phyloP scores from a whole-genome alignment of 2,797 vertebrate species.

The Catostomus latipinnis region DNA sequence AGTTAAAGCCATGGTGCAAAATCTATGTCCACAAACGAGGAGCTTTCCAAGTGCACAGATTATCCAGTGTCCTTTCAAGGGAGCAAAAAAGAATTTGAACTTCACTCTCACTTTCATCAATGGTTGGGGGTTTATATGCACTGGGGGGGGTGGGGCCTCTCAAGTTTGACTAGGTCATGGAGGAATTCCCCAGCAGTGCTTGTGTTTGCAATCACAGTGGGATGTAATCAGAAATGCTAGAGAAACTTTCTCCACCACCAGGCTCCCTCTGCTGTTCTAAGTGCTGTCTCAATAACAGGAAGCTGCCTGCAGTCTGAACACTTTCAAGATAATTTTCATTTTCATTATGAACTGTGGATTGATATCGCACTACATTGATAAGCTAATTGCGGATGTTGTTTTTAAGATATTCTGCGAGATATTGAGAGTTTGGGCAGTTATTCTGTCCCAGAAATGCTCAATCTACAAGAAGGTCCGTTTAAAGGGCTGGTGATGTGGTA shows the following conservation, averaged over 20 bases:
- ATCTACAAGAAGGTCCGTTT: neutral
- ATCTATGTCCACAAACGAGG: neutral
- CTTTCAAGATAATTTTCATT: neutral
- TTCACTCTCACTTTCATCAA: neutral
- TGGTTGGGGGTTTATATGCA: too few species aligned
- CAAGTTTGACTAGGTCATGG: neutral
- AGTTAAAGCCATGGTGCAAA: slow-evolving; percentile 41
- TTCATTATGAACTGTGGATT: neutral
- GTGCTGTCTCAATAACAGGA: neutral
- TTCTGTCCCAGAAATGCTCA: neutral
- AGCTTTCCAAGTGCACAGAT: too few species aligned
- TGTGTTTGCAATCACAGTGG: neutral
- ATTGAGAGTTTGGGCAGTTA: too few species aligned
- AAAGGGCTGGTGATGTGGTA: neutral
- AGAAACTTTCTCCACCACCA: neutral
- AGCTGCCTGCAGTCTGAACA: neutral
- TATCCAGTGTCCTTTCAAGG: neutral
- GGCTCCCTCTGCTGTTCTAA: slow-evolving; percentile 42
- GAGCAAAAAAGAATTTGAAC: neutral
- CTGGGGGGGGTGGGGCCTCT: slow-evolving; percentile 10
- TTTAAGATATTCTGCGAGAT: neutral
- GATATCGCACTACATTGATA: too few species aligned
- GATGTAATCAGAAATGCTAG: neutral
- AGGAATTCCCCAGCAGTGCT: slow-evolving; percentile 49
- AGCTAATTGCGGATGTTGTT: neutral